These are phyloP conservation scores for Halictus quadricinctus DNA, from an alignment of 2,888 invertebrate genomes.

Conservation along the genomic window DNA sequence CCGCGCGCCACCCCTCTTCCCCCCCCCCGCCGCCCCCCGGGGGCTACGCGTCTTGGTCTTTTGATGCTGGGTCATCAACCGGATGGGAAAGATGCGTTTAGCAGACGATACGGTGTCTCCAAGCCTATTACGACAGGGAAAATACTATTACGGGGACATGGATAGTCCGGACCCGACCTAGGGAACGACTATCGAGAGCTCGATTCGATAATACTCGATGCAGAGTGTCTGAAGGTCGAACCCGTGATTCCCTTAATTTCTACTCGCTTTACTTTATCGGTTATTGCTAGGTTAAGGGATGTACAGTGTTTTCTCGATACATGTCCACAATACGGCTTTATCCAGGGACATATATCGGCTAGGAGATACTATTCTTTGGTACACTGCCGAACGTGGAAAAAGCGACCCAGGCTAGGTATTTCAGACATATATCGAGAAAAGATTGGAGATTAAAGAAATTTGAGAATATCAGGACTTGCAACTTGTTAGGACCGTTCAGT, in stretches of 20 bases:
- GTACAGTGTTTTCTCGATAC: too few species aligned
- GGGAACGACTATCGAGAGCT: background rate
- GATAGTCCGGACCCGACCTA: background rate
- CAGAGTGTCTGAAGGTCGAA: background rate
- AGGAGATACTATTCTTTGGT: too few species aligned
- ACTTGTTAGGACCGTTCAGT: too few species aligned
- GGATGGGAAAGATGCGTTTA: conserved; percentile 58
- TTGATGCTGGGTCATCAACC: conserved; percentile 54
- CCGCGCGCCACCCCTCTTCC: conserved; percentile 7
- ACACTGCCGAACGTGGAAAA: too few species aligned
- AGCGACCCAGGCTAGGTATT: too few species aligned
- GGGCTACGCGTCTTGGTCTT: conserved; percentile 62
- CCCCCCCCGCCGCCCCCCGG: conserved; percentile 57
- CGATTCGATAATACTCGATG: background rate
- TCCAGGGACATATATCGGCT: too few species aligned
- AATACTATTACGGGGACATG: background rate
- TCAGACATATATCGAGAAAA: too few species aligned
- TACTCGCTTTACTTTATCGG: background rate
- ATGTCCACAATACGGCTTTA: too few species aligned
- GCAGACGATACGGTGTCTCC: conserved; percentile 12
- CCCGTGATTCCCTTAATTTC: background rate
- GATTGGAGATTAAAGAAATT: too few species aligned
- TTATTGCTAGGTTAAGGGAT: background rate
- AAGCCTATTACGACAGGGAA: conserved; percentile 4
- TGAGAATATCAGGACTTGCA: too few species aligned